These are phyloP conservation scores for Pygoscelis adeliae DNA, from an alignment of 2,113 vertebrate genomes.

Conservation along the genomic window DNA sequence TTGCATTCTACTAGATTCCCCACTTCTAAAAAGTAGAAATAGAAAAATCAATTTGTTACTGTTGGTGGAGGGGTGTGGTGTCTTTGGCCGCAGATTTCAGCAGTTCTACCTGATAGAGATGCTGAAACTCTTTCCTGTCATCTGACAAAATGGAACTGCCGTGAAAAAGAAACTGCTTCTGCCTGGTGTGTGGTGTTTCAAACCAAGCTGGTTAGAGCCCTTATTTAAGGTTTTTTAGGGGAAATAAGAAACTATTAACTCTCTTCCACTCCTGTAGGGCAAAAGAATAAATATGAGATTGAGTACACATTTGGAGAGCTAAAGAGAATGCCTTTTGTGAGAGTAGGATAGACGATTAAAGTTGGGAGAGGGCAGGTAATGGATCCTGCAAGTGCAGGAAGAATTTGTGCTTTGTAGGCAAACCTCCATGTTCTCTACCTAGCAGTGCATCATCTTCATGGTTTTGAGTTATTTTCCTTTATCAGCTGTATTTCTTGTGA, in stretches of 20 bases:
- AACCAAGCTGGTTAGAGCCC: not conserved
- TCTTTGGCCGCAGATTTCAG: not conserved
- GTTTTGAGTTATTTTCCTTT: not conserved
- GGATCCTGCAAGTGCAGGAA: not conserved
- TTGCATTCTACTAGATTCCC: not conserved
- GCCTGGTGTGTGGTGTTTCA: not conserved
- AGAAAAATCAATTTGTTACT: not conserved
- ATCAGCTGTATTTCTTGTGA: not conserved
- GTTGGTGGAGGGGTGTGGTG: not conserved
- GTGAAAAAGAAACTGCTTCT: not conserved
- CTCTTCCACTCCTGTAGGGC: not conserved
- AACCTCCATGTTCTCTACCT: not conserved
- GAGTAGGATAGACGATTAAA: not conserved
- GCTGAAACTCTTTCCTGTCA: not conserved
- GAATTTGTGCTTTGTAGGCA: not conserved
- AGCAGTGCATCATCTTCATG: not conserved
- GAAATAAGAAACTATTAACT: not conserved
- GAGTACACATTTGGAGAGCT: not conserved
- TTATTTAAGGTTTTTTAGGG: not conserved
- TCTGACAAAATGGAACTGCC: not conserved
- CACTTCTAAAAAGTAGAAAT: not conserved
- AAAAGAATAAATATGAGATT: not conserved
- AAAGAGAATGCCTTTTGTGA: not conserved
- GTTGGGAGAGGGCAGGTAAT: not conserved
- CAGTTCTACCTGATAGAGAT: not conserved